Percentiles rank a stretch among this genome's conserved stretches.
Conservation (phyloP, 2,888 invertebrate species). For the Mactromeris polynyma region DNA sequence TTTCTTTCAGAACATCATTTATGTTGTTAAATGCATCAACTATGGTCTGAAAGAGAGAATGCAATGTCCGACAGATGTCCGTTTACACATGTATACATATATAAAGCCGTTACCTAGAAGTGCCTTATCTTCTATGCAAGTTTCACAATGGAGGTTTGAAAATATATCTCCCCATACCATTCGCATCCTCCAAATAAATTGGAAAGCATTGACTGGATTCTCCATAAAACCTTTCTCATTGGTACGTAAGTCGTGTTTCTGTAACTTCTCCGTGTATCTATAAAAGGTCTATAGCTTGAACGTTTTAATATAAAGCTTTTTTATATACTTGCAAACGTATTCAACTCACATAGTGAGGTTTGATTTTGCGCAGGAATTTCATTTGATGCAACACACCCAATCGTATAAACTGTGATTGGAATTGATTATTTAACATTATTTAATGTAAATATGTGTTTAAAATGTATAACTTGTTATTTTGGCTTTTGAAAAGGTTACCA, state of each 20-base stretch:
- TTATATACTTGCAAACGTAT: background rate
- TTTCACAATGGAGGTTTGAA: conserved; percentile 47
- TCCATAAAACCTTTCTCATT: conserved; percentile 24
- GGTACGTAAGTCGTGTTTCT: background rate
- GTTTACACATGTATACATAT: too few species aligned
- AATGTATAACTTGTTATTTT: too few species aligned
- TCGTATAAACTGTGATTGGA: too few species aligned
- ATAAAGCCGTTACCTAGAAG: too few species aligned
- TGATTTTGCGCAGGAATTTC: background rate
- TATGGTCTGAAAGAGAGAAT: too few species aligned
- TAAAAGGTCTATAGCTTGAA: background rate
- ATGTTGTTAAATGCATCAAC: too few species aligned
- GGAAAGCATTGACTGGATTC: conserved; percentile 64
- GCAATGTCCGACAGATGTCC: too few species aligned
- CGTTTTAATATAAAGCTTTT: background rate
- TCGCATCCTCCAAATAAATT: conserved; percentile 54
- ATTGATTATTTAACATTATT: background rate
- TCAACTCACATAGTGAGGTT: too few species aligned
- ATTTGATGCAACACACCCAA: too few species aligned
- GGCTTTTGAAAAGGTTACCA: too few species aligned
- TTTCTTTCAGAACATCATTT: too few species aligned
- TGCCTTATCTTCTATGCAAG: conserved; percentile 28
- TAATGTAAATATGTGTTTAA: background rate
- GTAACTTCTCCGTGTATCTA: background rate
- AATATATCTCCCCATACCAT: conserved; percentile 46